phyloP scores from a whole-genome alignment of 2,888 invertebrate genomes.

The Cryptocephalus primarius region DNA sequence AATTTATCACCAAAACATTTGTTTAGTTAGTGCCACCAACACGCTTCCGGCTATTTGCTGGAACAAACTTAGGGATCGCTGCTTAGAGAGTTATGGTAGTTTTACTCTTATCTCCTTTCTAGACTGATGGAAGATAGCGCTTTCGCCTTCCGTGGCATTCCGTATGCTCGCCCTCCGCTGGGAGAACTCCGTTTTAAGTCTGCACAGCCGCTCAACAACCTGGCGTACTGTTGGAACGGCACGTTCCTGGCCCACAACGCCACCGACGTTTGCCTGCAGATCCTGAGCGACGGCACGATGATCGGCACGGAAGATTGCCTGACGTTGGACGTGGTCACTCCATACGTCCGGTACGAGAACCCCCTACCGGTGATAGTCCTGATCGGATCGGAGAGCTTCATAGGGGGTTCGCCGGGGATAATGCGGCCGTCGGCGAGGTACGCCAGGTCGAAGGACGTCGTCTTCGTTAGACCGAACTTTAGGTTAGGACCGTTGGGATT shows the following conservation, averaged over 20 bases:
- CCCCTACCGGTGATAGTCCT: constrained; percentile 75
- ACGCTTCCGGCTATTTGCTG: too few relatives aligned
- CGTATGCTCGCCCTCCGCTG: constrained; percentile 66
- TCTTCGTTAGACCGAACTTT: constrained; percentile 81
- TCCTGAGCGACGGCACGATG: constrained; percentile 52
- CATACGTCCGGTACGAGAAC: constrained; percentile 65
- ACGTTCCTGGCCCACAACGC: constrained; percentile 57
- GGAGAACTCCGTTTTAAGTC: constrained; percentile 58
- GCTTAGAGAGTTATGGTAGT: too few relatives aligned
- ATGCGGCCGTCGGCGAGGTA: constrained; percentile 65
- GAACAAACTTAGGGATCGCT: too few relatives aligned
- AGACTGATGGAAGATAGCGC: constrained; percentile 63
- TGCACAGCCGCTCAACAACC: constrained; percentile 52
- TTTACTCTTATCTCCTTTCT: constrained; percentile 13
- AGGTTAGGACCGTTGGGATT: constrained; percentile 57
- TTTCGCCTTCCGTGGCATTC: constrained; percentile 72
- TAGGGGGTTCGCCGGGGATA: constrained; percentile 63
- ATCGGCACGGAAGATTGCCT: constrained; percentile 74
- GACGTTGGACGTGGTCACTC: constrained; percentile 72
- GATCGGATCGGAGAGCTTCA: constrained; percentile 68
- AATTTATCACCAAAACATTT: too few relatives aligned
- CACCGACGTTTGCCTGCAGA: constrained; percentile 59
- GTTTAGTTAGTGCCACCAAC: too few relatives aligned
- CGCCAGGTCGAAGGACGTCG: constrained; percentile 63
- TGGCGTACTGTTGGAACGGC: constrained; percentile 71